Evolutionary conservation across 2,797 vertebrate genomes (phyloP), one percentile per base, ranked within the genome.

Genomic region (Rhadinocentrus ornatus): DNA sequence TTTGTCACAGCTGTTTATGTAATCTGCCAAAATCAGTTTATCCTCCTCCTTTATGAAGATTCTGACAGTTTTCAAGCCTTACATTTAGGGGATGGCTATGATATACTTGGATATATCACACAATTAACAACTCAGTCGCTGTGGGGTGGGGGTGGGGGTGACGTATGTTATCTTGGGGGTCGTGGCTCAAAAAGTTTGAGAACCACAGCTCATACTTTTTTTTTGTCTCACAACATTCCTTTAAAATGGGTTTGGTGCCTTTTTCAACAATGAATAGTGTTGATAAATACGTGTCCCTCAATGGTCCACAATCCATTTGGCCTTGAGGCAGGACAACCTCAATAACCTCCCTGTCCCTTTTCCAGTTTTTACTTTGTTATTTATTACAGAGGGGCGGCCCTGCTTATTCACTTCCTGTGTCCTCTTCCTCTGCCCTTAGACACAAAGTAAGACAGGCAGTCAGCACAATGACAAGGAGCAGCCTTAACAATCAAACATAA

Each of bases 391-490:
- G 27, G 61, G 75, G 67, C 18, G 37, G 75, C 73, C 48, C 50
- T 32, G 39, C 31, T 59, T 55, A 52, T 63, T 48, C 69, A 70
- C 81, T 85, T 89, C 86, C 88, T 61, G 5, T 76, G 62, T 31
- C 58, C 64, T 85, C 69, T 71, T 76, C 89, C 84, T 55, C 68
- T 88, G 91, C 86, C 83, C 82, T 60, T 46, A 54, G 41, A 77
- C 57, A 68, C 78, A 71, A 70, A 79, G 67, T 37, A 60, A 63
- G 46, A 78, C 56, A 71, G 29, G 57, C 71, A 62, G 64, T 22
- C 63, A 13, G 69, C 52, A 80, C 78, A 84, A 82, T 56, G 73
- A 80, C 60, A 73, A 74, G 67, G 71, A 62, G 48, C 2, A 48
- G 55, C 60, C 61, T 31, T 34, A 54, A 75, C 61, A 68, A 74